Percentiles rank a stretch among this genome's conserved stretches.
These are phyloP conservation scores for Merops nubicus DNA, from an alignment of 2,113 vertebrate genomes.

Conservation along the genomic window DNA sequence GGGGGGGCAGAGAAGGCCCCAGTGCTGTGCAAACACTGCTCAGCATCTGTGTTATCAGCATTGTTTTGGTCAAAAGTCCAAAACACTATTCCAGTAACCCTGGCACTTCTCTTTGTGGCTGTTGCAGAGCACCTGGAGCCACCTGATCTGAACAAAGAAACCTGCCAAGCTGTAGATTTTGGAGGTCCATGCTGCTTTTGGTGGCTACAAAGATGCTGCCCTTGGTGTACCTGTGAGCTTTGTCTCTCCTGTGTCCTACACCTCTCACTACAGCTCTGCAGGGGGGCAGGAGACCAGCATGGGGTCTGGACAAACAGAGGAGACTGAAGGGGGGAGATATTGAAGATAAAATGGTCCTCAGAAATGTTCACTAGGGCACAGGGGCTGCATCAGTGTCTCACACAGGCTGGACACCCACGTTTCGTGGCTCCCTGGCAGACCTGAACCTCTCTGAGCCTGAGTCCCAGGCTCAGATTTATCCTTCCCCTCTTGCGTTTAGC, in stretches of 20 bases:
- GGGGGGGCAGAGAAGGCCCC: not conserved
- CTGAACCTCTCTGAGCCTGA: not conserved
- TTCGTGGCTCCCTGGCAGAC: not conserved
- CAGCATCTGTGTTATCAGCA: not conserved
- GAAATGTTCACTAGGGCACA: not conserved
- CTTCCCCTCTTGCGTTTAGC: not conserved
- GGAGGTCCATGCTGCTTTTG: not conserved
- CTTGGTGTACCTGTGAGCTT: not conserved
- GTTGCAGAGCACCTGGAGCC: not conserved
- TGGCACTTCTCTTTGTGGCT: not conserved
- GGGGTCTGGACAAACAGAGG: fast-evolving
- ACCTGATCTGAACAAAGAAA: not conserved
- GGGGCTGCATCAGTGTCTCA: not conserved
- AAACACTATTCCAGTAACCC: not conserved
- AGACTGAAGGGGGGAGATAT: not conserved
- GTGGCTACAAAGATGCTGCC: not conserved
- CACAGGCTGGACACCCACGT: fast-evolving
- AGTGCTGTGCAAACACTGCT: not conserved
- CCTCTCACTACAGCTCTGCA: not conserved
- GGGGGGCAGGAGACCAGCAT: not conserved
- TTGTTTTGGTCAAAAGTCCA: not conserved
- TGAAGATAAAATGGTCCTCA: not conserved
- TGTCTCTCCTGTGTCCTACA: fast-evolving
- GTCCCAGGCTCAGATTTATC: not conserved
- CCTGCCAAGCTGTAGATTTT: not conserved